Conservation (phyloP, 2,797 vertebrate genomes). For the Tolypeutes matacus region DNA sequence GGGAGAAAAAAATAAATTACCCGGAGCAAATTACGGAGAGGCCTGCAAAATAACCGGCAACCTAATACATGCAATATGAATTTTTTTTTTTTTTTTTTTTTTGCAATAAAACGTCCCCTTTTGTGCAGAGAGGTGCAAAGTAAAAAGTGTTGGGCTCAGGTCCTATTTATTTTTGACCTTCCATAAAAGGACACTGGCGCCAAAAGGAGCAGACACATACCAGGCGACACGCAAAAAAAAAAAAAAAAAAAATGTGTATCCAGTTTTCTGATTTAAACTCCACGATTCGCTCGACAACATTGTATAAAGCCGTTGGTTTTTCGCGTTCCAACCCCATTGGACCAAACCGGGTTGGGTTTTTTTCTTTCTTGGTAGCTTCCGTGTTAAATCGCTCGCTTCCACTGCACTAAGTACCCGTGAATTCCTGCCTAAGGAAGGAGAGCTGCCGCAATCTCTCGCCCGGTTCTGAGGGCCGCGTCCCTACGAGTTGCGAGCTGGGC, state of each 20-base stretch:
- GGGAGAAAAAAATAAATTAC: background rate
- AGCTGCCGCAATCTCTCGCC: slow-evolving; percentile 33
- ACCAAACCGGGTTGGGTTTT: background rate
- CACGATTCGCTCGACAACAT: background rate
- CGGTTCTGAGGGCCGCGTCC: background rate
- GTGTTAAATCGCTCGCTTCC: background rate
- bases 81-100: slow-evolving; percentile 41
- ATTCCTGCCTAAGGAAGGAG: background rate
- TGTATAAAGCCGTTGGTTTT: background rate
- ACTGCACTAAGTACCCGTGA: background rate
- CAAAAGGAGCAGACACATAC: background rate
- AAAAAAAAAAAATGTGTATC: background rate
- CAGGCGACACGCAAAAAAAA: background rate
- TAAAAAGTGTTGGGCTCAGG: background rate
- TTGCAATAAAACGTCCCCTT: background rate
- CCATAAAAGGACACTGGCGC: slow-evolving; percentile 61
- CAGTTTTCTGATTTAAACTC: slow-evolving; percentile 33
- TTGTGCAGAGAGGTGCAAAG: background rate
- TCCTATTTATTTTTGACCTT: slow-evolving; percentile 74
- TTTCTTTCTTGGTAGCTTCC: background rate
- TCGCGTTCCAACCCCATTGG: background rate
- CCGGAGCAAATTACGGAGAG: background rate
- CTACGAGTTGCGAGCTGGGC: background rate
- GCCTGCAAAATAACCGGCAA: background rate
- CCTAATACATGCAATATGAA: background rate